Base-by-base conservation (phyloP, 2,888 invertebrate genomes). In the Drosophila melanosoma region DNA sequence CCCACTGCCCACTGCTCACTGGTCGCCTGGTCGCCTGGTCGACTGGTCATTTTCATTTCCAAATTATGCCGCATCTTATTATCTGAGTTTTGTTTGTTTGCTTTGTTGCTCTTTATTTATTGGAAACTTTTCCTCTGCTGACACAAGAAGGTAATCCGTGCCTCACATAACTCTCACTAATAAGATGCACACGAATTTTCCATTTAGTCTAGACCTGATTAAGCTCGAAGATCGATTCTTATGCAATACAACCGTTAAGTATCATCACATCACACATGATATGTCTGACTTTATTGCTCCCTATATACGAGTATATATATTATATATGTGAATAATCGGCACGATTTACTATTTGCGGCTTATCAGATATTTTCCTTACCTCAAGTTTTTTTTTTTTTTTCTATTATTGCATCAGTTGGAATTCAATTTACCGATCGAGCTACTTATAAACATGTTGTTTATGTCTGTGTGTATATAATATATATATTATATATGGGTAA, bases 51-150 rank as follows among this genome's bases (percentile, higher is more conserved):
- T 82, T 80, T 89, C 85, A 86, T 90, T 84, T 87, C 75, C 87
- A 82, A 84, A 89, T 89, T 87, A 80, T 83, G 84, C 90, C 76
- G 90, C 87, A 90, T 90, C 83, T 88, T 79, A 90, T 90, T 90
- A 90, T 81, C 83, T 81, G 51, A 69, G 71, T 81, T 76, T 81
- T 82, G 81, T 85, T 81, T 85, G 87, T 73, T 80, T 80, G 75
- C 74, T 77, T 66, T 83, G 58, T 61, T 35, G 26, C 57, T 70
- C 57, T 58, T 75, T 78, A 64, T 83, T 88, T 86, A 73, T 77
- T 83, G 63, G 45, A 11, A 67, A 72, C 40, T 66, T 51, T 11
- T 23, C 23, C 20, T 74, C 69, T 64, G 74, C 74, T 74, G 82
- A 75, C 67, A 74, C 72, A 66, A 80, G 49, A 63, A 79, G 88